Evolutionary conservation across 2,888 invertebrate species (phyloP), one percentile per base, ranked within the genome.

Genomic region (Geophilus truncorum): DNA sequence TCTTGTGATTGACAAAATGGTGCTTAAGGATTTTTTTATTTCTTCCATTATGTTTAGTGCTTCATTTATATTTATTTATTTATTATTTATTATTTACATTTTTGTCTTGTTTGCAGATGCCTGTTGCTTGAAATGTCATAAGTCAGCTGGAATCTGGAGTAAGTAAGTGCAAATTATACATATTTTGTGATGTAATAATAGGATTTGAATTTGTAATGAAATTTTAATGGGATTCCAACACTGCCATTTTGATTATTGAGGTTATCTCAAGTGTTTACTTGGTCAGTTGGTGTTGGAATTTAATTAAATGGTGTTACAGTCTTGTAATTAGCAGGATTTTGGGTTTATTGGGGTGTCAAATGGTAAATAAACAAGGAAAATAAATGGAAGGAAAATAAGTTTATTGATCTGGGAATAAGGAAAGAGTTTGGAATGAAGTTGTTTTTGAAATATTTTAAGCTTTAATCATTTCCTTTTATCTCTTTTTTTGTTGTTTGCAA

Each of bases 111-210:
- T 25, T 62, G 10, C 10, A 62, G 62, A 62, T 62, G 62, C 62
- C 62, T 62, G 62, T 62, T 62, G 62, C 62, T 62, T 62, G 62
- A 62, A 62, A 62, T 62, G 62, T 62, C 62, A 62, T 6, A 62
- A 25, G 25, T 62, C 62, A 62, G 25, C 25, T 18, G 15, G 25
- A 25, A 62, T 62, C 62, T 62, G 62, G 62, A 62, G 62, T 62
- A 62, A 62, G 62, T 62, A 62, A 25, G 62, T 25, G 28, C 28
- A 62, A 62, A 62, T 57, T 57, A 21, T 57, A 4, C 12, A 23
- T 18, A 10, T 18, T 57, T 23, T 21, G 18, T 18, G 1, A 18
- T 57, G 6, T 6, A 10, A 15, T 51, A 10, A 18, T 51, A n/a
- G n/a, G n/a, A n/a, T n/a, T n/a, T n/a, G n/a, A n/a, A n/a, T n/a